phyloP scores from a whole-genome alignment of 1,140 invertebrate species.

The Drepana arcuata region DNA sequence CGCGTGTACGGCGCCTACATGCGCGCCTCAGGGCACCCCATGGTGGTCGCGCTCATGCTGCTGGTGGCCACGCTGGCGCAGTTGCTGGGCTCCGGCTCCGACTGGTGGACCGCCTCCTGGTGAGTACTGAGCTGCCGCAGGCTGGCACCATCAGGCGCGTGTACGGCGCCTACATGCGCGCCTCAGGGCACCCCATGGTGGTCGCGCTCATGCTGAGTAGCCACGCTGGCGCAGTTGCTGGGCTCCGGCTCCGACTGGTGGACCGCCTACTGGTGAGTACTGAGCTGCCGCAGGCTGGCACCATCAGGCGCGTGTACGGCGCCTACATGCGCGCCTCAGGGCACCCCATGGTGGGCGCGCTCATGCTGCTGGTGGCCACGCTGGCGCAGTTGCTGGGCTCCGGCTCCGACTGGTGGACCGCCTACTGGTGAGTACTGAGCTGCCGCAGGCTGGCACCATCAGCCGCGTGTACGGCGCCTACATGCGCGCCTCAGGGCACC shows the following conservation, averaged over 20 bases:
- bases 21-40: conserved; percentile 71
- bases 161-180: conserved; percentile 76
- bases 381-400: conserved; percentile 77
- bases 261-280: conserved; percentile 78
- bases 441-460: conserved; percentile 72
- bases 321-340: conserved; percentile 77
- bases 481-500: conserved; percentile 73
- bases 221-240: conserved; percentile 74
- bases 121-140: conserved; percentile 71
- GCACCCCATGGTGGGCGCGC: conserved; percentile 54
- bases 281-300: too few relatives aligned
- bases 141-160: conserved; percentile 73
- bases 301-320: conserved; percentile 72
- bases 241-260: conserved; percentile 80
- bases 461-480: conserved; percentile 76
- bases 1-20: conserved; percentile 76
- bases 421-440: conserved; percentile 78
- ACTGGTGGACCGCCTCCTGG: conserved; percentile 81
- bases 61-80: conserved; percentile 75
- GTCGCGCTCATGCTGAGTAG: conserved; percentile 68
- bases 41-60: conserved; percentile 64
- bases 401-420: conserved; percentile 79
- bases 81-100: conserved; percentile 76
- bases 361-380: conserved; percentile 71
- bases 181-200: conserved; percentile 70